Percentiles rank a stretch among this genome's conserved stretches.
Evolutionary conservation across 2,888 invertebrate genomes (phyloP).

Genomic region (Stenodera caucasica): DNA sequence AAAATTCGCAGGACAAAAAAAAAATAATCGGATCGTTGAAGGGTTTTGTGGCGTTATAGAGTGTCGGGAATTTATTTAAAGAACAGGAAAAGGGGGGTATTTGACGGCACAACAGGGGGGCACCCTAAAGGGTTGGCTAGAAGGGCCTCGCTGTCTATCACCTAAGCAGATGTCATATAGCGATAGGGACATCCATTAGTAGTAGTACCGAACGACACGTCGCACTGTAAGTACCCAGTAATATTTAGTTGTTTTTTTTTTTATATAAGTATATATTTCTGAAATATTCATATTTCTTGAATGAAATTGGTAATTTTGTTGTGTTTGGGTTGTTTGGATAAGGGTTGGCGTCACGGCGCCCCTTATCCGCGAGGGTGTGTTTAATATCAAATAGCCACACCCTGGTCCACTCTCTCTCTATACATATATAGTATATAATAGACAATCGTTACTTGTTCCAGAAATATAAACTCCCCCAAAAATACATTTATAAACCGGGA

Average conservation of each 20-base stretch:
- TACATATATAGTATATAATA: too few species aligned
- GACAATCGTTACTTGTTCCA: conserved; percentile 41
- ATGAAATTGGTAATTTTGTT: too few species aligned
- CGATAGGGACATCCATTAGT: conserved; percentile 11
- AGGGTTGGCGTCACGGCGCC: background rate
- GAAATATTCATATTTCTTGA: background rate
- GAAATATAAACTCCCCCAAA: conserved; percentile 46
- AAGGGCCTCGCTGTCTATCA: conserved; percentile 35
- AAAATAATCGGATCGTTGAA: conserved; percentile 56
- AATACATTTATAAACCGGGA: conserved; percentile 53
- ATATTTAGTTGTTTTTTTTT: too few species aligned
- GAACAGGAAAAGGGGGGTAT: conserved; percentile 37
- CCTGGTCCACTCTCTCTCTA: conserved; percentile 49
- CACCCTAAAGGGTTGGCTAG: conserved; percentile 44
- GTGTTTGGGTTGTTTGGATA: too few species aligned
- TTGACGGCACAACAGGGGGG: conserved; percentile 37
- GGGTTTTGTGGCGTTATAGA: conserved; percentile 55
- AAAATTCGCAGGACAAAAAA: conserved; percentile 52
- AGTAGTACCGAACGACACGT: background rate
- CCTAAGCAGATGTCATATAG: conserved; percentile 44
- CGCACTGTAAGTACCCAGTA: too few species aligned
- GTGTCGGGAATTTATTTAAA: conserved; percentile 54
- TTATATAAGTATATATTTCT: too few species aligned
- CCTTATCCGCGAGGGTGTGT: conserved; percentile 46
- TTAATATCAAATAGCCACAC: conserved; percentile 49